These are phyloP conservation scores for Virgularia gustaviana DNA, from an alignment of 92 coral and sea anemone species.

Conservation along the genomic window DNA sequence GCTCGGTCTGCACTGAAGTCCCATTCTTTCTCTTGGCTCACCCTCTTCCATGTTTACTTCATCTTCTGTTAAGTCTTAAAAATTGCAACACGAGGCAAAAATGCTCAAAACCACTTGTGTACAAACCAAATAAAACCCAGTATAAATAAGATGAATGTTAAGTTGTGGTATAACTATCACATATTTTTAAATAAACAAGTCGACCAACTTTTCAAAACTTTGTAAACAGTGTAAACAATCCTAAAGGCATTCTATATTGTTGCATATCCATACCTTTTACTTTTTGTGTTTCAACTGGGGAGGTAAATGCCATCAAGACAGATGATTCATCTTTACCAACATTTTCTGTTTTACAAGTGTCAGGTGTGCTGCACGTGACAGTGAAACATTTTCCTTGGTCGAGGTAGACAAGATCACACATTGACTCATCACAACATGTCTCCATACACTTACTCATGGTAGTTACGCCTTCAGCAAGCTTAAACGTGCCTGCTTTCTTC, in stretches of 20 bases:
- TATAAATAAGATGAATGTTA: no score
- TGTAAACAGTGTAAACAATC: no score
- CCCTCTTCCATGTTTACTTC: constrained; percentile 4
- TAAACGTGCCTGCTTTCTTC: constrained; percentile 65
- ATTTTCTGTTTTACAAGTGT: constrained; percentile 11
- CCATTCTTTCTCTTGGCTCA: constrained; percentile 22
- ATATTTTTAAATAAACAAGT: no score
- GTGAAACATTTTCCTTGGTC: constrained; percentile 71
- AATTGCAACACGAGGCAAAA: no score
- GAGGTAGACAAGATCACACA: constrained; percentile 76
- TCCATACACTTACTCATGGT: constrained; percentile 84
- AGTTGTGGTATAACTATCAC: no score
- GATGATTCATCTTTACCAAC: constrained; percentile 1
- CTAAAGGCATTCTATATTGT: not conserved
- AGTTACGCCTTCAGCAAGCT: constrained; percentile 57
- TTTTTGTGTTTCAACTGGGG: constrained; percentile 15
- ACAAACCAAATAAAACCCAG: no score
- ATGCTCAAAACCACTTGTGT: no score
- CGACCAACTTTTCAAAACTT: no score
- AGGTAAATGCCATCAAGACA: constrained; percentile 23
- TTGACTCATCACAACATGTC: constrained; percentile 69
- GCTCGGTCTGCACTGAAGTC: constrained; percentile 41
- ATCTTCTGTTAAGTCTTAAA: not conserved
- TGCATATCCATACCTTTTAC: not conserved
- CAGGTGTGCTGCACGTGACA: constrained; percentile 68